phyloP scores from a whole-genome alignment of 2,113 vertebrate genomes.

The Calypte anna region DNA sequence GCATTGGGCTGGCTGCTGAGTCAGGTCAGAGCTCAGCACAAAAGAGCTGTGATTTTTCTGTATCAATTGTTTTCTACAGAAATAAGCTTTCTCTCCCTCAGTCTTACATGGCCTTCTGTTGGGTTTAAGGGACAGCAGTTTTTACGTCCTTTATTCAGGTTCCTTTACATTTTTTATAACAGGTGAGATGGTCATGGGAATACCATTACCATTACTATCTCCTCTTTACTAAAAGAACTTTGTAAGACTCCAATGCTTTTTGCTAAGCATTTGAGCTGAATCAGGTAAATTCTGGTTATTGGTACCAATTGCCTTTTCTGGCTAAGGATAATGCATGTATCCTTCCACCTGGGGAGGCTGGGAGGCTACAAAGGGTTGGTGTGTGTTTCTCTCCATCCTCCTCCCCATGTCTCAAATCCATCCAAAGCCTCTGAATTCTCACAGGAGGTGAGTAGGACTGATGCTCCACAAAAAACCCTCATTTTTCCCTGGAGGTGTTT shows the following conservation, averaged over 20 bases:
- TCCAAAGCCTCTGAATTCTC: background rate
- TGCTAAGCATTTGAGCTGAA: background rate
- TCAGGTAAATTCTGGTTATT: background rate
- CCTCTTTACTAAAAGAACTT: background rate
- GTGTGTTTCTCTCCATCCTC: background rate
- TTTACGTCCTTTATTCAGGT: background rate
- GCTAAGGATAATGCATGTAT: background rate
- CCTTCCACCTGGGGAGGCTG: background rate
- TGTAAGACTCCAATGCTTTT: background rate
- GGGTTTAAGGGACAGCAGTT: background rate
- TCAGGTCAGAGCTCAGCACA: background rate
- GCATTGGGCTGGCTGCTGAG: background rate
- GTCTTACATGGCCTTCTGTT: background rate
- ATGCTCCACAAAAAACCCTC: background rate
- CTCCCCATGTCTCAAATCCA: background rate
- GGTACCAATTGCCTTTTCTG: background rate
- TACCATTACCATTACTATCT: background rate
- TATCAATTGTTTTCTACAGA: background rate
- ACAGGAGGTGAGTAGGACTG: background rate
- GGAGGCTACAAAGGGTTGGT: background rate
- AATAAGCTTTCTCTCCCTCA: background rate
- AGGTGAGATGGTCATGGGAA: background rate
- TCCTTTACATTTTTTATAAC: background rate
- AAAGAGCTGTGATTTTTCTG: background rate
- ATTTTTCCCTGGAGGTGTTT: background rate